Percentiles rank a stretch among this genome's conserved stretches.
Conservation (phyloP, 2,797 vertebrate species). For the Danio tinwini region DNA sequence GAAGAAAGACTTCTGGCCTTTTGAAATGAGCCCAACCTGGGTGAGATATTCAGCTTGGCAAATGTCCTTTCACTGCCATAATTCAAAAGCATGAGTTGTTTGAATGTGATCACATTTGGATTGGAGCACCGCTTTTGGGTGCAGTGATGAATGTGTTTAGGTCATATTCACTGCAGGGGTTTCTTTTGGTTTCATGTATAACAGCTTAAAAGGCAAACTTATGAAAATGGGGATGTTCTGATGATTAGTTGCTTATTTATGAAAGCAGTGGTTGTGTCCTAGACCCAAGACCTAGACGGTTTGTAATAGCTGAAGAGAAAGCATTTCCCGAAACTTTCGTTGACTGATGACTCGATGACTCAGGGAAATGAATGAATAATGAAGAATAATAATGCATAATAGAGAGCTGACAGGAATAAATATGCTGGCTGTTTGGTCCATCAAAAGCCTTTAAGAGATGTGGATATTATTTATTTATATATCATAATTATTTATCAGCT, state of each 20-base stretch:
- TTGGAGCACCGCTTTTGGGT: background rate
- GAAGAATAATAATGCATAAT: background rate
- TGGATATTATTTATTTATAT: too few species aligned
- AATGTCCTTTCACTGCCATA: slow-evolving; percentile 45
- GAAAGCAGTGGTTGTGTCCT: background rate
- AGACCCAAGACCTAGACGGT: background rate
- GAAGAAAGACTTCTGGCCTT: slow-evolving; percentile 57
- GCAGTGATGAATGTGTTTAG: background rate
- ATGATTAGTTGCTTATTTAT: background rate
- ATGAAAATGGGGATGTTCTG: background rate
- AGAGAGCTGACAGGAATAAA: background rate
- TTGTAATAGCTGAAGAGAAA: background rate
- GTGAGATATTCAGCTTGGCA: slow-evolving; percentile 45
- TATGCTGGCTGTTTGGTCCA: background rate
- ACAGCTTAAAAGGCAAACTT: background rate
- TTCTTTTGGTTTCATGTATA: background rate
- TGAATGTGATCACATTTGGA: background rate
- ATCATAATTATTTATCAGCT: too few species aligned
- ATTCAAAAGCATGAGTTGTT: slow-evolving; percentile 25
- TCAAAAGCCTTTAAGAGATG: background rate
- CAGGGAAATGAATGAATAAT: background rate
- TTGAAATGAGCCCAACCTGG: slow-evolving; percentile 54
- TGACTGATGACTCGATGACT: background rate
- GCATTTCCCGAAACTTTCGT: background rate
- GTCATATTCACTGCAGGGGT: background rate